These are phyloP conservation scores for Beroe ovata DNA, from an alignment of 37 sponge, comb jelly and placozoan genomes.

Conservation along the genomic window DNA sequence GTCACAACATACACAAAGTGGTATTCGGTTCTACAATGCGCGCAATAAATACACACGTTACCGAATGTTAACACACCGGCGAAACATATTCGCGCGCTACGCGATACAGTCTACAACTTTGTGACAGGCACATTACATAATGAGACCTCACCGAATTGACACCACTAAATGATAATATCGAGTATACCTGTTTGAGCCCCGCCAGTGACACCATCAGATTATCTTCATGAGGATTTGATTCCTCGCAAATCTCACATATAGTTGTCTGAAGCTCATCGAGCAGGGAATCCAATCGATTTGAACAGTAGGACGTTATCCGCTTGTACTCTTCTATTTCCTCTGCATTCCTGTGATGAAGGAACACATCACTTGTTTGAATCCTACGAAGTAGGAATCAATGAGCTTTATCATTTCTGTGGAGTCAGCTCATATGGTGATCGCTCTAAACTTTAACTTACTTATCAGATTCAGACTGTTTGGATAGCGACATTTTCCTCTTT, in stretches of 20 bases:
- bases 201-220: slow-evolving; percentile 33
- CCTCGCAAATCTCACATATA: slow-evolving; percentile 30
- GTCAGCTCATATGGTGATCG: no score
- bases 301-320: slow-evolving; percentile 10
- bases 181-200: slow-evolving; percentile 55
- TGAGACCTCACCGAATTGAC: no score
- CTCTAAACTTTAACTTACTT: no score
- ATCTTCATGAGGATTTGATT: slow-evolving; percentile 19
- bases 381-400: no score
- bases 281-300: slow-evolving; percentile 8
- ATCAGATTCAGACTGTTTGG: background rate
- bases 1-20: background rate
- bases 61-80: background rate
- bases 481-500: slow-evolving; percentile 24
- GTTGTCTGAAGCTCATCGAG: slow-evolving; percentile 40
- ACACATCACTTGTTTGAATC: no score
- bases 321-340: background rate
- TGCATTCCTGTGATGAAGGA: background rate
- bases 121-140: background rate
- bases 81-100: background rate
- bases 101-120: background rate
- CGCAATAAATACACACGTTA: background rate
- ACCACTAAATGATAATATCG: no score
- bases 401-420: no score
- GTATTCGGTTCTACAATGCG: no score